Base-by-base conservation (phyloP, 35 echinoderm and acorn worm species). In the Nesometra sesokonis region DNA sequence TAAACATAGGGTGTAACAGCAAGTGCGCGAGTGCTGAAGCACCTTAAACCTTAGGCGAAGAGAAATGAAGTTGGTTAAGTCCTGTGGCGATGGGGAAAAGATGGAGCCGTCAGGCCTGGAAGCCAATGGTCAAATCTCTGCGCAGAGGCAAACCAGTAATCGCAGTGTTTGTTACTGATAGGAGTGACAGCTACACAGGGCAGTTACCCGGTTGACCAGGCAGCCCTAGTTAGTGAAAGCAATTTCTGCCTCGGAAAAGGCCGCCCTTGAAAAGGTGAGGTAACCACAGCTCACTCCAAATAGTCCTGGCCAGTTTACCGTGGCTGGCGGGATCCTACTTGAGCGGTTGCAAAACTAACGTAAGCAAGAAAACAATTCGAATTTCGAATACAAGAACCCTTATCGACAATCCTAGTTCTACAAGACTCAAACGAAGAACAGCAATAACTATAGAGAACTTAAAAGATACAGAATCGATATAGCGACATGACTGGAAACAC, bases 141-240 rank as follows among this genome's bases (percentile, higher is more conserved):
- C 81, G 34, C 35, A 32, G 29, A 36, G 81, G 81, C 81, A 32
- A 32, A 27, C 32, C 29, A 82, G 81, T 82, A 32, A 82, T 82
- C n/a, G 0, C 34, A 13, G 39, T 43, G 39, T 43, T 27, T 17
- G 0, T 32, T 32, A 23, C 23, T 19, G 17, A 29, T 23, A 32
- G 37, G 78, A 80, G 15, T 17, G 31, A 0, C 17, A 32, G 32
- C 32, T 30, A 34, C 13, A 36, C 82, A 84, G 82, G 82, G 35
- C 82, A 43, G 39, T 29, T 84, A 35, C 82, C 17, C 31, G 17
- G 32, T 32, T 19, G 82, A 36, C 82, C 39, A 17, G 82, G 34
- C 82, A 36, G 82, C 82, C 35, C 82, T 84, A 37, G 34, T 84
- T 19, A 84, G 82, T 27, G 82, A 37, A 36, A 43, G 32, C 82